Evolutionary conservation across 1,140 invertebrate genomes (phyloP).

Genomic region (Paraescarpia echinospica): DNA sequence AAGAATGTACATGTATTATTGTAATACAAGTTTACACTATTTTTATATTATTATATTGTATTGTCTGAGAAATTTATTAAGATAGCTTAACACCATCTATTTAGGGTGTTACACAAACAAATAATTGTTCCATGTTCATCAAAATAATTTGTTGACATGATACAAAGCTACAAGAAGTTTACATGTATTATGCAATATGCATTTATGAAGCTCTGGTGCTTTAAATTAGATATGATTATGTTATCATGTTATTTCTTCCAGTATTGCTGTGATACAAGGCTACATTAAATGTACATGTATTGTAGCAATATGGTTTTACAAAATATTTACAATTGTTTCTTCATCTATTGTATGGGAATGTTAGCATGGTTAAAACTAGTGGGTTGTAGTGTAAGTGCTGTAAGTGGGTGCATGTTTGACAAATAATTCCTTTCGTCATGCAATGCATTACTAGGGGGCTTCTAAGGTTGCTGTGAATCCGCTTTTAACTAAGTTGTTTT

Average conservation of each 20-base stretch:
- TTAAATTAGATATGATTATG: neutral
- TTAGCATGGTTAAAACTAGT: too few relatives aligned
- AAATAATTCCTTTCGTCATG: too few relatives aligned
- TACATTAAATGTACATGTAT: constrained; percentile 6
- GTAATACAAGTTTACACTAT: neutral
- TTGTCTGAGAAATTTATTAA: neutral
- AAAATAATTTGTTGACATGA: neutral
- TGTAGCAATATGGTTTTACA: neutral
- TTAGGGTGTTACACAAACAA: too few relatives aligned
- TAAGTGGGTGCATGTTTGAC: too few relatives aligned
- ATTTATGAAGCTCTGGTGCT: neutral
- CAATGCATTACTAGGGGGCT: too few relatives aligned
- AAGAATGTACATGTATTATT: neutral
- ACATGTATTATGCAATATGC: neutral
- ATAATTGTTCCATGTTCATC: too few relatives aligned
- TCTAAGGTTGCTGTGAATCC: too few relatives aligned
- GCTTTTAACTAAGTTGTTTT: too few relatives aligned
- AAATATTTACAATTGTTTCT: neutral
- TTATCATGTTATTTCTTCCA: neutral
- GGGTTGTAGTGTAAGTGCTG: too few relatives aligned
- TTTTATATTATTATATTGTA: neutral
- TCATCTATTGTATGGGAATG: neutral
- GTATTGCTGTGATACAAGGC: neutral
- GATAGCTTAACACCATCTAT: neutral
- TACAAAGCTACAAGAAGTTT: neutral